phyloP scores from a whole-genome alignment of 2,888 invertebrate species.

The Seira ritae region DNA sequence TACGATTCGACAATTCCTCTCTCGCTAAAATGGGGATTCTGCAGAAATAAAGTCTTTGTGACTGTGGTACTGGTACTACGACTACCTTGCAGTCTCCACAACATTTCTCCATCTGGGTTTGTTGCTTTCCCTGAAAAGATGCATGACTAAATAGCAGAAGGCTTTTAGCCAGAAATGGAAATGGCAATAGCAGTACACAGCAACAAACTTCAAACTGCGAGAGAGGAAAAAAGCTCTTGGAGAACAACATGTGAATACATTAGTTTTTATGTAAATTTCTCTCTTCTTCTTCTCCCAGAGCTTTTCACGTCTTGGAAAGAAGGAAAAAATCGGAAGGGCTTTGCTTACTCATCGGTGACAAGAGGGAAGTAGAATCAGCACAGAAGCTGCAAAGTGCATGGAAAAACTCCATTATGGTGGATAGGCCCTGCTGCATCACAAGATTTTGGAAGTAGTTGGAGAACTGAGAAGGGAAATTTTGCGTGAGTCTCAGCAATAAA shows the following conservation, averaged over 20 bases:
- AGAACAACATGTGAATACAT: constrained; percentile 16
- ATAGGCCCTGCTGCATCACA: constrained; percentile 85
- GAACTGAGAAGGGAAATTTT: constrained; percentile 82
- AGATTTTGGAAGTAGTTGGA: constrained; percentile 83
- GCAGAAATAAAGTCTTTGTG: too few species aligned
- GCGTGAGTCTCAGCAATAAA: constrained; percentile 85
- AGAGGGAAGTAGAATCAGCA: constrained; percentile 89
- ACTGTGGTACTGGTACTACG: too few species aligned
- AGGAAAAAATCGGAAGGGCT: constrained; percentile 2
- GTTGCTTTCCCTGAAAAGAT: too few species aligned
- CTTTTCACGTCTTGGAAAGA: too few species aligned
- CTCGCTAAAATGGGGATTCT: too few species aligned
- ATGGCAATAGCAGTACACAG: background rate
- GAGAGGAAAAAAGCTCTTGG: background rate
- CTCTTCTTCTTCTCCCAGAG: background rate
- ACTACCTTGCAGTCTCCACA: too few species aligned
- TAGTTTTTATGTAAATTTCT: constrained; percentile 13
- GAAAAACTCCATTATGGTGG: constrained; percentile 93
- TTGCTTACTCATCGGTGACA: constrained; percentile 91
- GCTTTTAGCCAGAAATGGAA: too few species aligned
- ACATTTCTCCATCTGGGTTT: too few species aligned
- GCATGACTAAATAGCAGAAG: too few species aligned
- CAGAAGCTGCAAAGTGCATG: constrained; percentile 98
- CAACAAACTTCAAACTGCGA: background rate
- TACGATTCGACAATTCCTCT: too few species aligned